Conservation (phyloP, 2,113 vertebrate species). For the Silurus glanis region DNA sequence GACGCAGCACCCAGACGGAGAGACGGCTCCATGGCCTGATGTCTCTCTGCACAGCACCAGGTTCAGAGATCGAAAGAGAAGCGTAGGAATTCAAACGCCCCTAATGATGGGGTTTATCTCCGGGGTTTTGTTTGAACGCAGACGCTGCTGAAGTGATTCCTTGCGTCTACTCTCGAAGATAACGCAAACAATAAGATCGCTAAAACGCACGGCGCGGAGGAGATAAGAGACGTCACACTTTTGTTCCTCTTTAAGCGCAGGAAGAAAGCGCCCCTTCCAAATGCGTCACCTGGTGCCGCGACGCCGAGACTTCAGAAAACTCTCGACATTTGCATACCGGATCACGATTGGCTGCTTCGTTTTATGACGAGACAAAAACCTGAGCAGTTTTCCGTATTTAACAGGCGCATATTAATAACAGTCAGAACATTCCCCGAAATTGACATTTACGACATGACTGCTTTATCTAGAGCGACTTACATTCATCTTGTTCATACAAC, state of each 20-base stretch:
- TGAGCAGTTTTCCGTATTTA: no score
- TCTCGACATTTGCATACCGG: not conserved
- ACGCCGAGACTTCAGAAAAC: not conserved
- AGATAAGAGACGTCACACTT: not conserved
- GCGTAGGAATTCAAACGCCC: not conserved
- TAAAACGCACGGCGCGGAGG: not conserved
- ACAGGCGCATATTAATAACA: no score
- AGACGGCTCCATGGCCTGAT: no score
- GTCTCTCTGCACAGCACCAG: not conserved
- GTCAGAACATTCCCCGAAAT: no score
- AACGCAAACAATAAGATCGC: not conserved
- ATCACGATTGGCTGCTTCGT: not conserved
- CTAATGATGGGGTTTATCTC: not conserved
- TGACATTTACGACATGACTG: no score
- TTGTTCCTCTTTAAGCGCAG: no score
- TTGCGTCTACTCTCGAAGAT: not conserved
- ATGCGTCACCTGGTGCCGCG: not conserved
- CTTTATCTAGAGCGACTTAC: no score
- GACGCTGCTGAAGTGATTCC: not conserved
- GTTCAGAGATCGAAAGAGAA: not conserved
- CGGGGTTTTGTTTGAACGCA: not conserved
- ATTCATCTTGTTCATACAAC: no score
- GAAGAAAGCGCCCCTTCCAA: no score
- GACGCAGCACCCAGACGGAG: not conserved
- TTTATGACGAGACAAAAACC: not conserved